A percentile compares a stretch with the other conserved stretches of the same genome.
Conservation (phyloP, 2,113 vertebrate genomes). For the Corythornis cristatus region DNA sequence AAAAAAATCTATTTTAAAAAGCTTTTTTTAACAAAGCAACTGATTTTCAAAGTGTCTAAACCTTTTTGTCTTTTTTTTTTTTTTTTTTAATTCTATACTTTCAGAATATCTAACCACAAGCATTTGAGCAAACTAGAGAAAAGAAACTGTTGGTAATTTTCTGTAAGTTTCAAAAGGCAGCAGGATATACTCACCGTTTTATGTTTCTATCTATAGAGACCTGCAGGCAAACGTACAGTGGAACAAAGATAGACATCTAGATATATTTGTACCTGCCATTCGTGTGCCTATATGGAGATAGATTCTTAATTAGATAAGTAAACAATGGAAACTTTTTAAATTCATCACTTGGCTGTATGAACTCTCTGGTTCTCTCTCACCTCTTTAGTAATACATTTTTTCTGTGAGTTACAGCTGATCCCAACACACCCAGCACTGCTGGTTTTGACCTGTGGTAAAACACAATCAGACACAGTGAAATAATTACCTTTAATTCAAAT, state of each 20-base stretch:
- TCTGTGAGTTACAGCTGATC: neutral
- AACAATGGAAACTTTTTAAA: slow-evolving; percentile 81
- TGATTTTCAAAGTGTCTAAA: neutral
- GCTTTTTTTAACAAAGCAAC: neutral
- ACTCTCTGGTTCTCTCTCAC: neutral
- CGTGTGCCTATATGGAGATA: slow-evolving; percentile 54
- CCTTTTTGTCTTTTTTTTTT: neutral
- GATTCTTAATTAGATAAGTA: slow-evolving; percentile 73
- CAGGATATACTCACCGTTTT: slow-evolving; percentile 67
- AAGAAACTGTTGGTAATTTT: slow-evolving; percentile 77
- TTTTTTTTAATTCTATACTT: slow-evolving; percentile 9
- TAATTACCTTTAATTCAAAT: neutral
- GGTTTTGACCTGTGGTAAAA: neutral
- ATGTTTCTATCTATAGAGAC: slow-evolving; percentile 71
- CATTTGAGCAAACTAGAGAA: slow-evolving; percentile 68
- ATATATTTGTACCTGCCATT: slow-evolving; percentile 68
- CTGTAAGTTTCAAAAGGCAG: slow-evolving; percentile 71
- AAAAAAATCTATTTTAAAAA: neutral
- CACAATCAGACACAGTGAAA: neutral
- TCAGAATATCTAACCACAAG: slow-evolving; percentile 65
- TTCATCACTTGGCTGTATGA: neutral
- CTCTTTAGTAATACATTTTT: neutral
- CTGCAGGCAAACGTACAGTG: slow-evolving; percentile 73
- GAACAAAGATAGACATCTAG: slow-evolving; percentile 74
- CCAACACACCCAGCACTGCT: neutral